Percentiles rank a stretch among this genome's conserved stretches.
phyloP scores from a whole-genome alignment of 2,888 invertebrate species.

The Phengaris arion region DNA sequence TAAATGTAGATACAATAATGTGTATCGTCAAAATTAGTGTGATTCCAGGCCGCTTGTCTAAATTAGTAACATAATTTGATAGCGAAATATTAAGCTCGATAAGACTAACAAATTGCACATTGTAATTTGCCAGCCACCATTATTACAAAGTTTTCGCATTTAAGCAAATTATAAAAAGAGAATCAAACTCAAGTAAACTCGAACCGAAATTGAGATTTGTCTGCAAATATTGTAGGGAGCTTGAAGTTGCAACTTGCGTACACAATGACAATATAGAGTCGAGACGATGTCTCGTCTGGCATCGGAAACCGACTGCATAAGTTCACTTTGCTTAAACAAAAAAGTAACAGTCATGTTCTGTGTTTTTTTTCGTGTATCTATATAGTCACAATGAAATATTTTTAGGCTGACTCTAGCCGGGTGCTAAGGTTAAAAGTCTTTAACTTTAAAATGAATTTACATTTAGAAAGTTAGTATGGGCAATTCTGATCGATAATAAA shows the following conservation, averaged over 20 bases:
- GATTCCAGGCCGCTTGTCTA: background rate
- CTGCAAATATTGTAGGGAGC: conserved; percentile 32
- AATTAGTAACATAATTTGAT: background rate
- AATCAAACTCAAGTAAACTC: background rate
- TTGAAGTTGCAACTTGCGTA: conserved; percentile 55
- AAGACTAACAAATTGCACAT: background rate
- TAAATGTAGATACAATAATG: no score
- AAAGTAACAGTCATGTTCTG: conserved; percentile 29
- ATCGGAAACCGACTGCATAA: conserved; percentile 66
- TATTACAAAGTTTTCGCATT: background rate
- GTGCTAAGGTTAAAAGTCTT: background rate
- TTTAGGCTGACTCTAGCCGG: background rate
- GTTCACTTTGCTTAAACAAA: conserved; percentile 53
- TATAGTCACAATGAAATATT: background rate
- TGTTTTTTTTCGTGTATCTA: background rate
- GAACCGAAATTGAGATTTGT: conserved; percentile 41
- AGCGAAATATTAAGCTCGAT: background rate
- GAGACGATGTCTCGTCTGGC: conserved; percentile 55
- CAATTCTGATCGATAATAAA: no score
- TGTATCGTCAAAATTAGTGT: background rate
- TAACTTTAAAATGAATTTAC: no score
- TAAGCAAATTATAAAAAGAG: background rate
- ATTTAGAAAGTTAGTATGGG: no score
- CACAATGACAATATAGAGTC: conserved; percentile 60
- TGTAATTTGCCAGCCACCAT: background rate